Conservation (phyloP, 2,797 vertebrate species). For the Pogonophryne albipinna region DNA sequence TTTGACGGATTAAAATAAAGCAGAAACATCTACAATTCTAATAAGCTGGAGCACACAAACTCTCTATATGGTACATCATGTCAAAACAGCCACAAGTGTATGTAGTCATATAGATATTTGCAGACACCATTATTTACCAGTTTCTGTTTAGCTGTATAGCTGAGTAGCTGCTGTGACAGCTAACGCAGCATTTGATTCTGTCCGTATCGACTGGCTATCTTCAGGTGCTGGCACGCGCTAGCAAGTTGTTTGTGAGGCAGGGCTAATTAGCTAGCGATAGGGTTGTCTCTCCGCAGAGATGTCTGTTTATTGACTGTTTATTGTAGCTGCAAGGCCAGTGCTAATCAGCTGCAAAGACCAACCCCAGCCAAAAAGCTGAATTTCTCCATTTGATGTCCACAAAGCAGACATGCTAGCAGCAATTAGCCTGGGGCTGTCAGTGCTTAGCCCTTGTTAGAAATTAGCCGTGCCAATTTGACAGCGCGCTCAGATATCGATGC, state of each 20-base stretch:
- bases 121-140: neutral
- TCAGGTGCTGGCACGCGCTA: conserved; percentile 55
- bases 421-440: conserved; percentile 78
- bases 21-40: conserved; percentile 24
- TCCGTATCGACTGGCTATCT: conserved; percentile 57
- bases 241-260: conserved; percentile 64
- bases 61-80: conserved; percentile 13
- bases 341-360: conserved; percentile 61
- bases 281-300: conserved; percentile 68
- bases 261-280: conserved; percentile 72
- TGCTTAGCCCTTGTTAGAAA: conserved; percentile 71
- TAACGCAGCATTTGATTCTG: conserved; percentile 33
- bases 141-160: conserved; percentile 1
- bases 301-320: conserved; percentile 77
- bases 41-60: conserved; percentile 23
- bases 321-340: conserved; percentile 66
- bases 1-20: conserved; percentile 28
- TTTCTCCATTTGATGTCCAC: conserved; percentile 74
- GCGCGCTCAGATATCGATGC: conserved; percentile 56
- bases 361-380: conserved; percentile 63
- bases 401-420: conserved; percentile 73
- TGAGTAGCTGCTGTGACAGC: conserved; percentile 25
- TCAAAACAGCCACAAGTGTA: neutral
- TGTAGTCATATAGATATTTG: neutral
- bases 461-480: conserved; percentile 66